phyloP scores from a whole-genome alignment of 2,888 invertebrate genomes.

The Pristionchus maxplancki region DNA sequence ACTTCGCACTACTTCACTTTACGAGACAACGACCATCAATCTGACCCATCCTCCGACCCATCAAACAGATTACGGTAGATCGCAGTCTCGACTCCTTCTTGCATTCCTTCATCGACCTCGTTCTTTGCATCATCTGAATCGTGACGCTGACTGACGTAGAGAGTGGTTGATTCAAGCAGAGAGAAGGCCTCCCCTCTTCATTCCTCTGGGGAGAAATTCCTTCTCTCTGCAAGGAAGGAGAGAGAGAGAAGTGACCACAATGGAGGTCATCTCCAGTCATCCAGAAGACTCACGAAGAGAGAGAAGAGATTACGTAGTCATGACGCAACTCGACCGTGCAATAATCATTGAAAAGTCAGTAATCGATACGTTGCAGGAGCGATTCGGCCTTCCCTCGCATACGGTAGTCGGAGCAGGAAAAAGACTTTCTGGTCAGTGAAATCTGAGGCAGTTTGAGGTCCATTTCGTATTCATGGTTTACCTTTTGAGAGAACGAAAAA shows the following conservation, averaged over 20 bases:
- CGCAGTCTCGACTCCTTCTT: background rate
- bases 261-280: conserved; percentile 5
- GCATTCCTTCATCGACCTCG: background rate
- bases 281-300: background rate
- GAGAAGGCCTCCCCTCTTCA: background rate
- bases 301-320: background rate
- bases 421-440: conserved; percentile 9
- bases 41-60: background rate
- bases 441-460: background rate
- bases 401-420: conserved; percentile 14
- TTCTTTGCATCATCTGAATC: background rate
- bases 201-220: background rate
- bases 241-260: background rate
- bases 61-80: background rate
- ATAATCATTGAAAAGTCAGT: background rate
- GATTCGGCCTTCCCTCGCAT: background rate
- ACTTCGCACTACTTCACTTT: background rate
- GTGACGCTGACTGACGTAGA: background rate
- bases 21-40: background rate
- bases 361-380: conserved; percentile 8
- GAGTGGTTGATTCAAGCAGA: background rate
- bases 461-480: background rate
- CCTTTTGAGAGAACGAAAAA: background rate
- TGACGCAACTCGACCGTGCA: background rate
- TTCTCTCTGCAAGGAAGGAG: background rate